Percentiles rank a stretch among this genome's conserved stretches.
These are phyloP conservation scores for Alces alces DNA, from an alignment of 2,113 vertebrate genomes.

Conservation along the genomic window DNA sequence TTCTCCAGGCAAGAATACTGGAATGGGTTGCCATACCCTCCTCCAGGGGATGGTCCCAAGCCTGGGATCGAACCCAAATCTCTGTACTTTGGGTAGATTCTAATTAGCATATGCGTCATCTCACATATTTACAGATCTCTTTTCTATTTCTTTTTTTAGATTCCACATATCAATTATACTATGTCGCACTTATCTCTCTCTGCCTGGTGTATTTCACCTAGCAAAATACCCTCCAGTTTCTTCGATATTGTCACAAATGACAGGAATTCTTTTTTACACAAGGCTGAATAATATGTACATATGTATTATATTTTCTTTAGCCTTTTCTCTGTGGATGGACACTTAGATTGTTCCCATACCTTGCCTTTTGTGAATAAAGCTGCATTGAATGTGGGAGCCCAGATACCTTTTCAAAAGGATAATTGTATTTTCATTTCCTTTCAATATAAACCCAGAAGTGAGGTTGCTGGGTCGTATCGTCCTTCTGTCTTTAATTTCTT, in stretches of 20 bases:
- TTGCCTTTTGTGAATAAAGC: background rate
- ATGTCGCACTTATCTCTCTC: background rate
- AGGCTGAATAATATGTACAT: background rate
- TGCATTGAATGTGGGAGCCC: background rate
- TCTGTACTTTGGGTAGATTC: background rate
- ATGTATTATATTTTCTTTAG: background rate
- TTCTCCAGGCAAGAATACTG: background rate
- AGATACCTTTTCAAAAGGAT: background rate
- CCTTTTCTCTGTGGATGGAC: background rate
- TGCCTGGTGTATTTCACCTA: background rate
- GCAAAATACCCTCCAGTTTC: background rate
- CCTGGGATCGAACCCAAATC: background rate
- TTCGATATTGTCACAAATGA: background rate
- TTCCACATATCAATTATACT: background rate
- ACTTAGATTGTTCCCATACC: background rate
- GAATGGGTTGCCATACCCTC: background rate
- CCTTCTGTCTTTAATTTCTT: background rate
- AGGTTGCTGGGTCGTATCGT: background rate
- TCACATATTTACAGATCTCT: background rate
- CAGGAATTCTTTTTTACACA: background rate
- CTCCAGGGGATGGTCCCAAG: background rate
- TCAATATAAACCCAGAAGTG: background rate
- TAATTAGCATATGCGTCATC: background rate
- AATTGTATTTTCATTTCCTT: background rate
- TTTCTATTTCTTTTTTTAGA: background rate